A percentile compares a stretch with the other conserved stretches of the same genome.
These are phyloP conservation scores for Formicarius rufipectus DNA, from an alignment of 2,113 vertebrate genomes.

Conservation along the genomic window DNA sequence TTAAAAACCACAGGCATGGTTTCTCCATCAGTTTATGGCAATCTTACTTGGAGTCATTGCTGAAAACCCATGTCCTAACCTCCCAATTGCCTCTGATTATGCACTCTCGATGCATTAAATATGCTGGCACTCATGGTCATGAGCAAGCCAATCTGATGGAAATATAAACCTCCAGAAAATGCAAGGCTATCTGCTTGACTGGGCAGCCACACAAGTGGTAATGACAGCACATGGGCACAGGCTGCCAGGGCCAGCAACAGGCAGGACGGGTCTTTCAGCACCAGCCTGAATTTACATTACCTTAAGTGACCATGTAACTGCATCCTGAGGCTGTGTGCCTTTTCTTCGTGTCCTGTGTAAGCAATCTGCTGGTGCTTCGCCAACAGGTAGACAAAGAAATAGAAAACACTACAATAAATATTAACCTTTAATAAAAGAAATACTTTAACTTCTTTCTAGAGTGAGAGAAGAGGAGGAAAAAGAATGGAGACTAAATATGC, in stretches of 20 bases:
- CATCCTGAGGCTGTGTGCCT: background rate
- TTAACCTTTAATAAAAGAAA: background rate
- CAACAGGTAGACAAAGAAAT: background rate
- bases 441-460: background rate
- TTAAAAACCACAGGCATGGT: background rate
- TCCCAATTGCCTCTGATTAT: background rate
- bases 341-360: background rate
- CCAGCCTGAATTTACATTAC: background rate
- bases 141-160: background rate
- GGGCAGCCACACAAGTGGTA: conserved; percentile 24
- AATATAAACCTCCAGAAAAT: background rate
- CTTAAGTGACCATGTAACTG: background rate
- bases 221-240: background rate
- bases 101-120: background rate
- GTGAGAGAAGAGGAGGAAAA: background rate
- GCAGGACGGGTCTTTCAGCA: background rate
- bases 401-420: background rate
- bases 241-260: background rate
- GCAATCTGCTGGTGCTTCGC: background rate
- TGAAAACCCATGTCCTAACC: background rate
- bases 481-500: background rate
- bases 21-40: background rate
- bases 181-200: background rate
- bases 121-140: background rate
- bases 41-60: background rate